Conservation (phyloP, 2,113 vertebrate genomes). For the Morone chrysops region DNA sequence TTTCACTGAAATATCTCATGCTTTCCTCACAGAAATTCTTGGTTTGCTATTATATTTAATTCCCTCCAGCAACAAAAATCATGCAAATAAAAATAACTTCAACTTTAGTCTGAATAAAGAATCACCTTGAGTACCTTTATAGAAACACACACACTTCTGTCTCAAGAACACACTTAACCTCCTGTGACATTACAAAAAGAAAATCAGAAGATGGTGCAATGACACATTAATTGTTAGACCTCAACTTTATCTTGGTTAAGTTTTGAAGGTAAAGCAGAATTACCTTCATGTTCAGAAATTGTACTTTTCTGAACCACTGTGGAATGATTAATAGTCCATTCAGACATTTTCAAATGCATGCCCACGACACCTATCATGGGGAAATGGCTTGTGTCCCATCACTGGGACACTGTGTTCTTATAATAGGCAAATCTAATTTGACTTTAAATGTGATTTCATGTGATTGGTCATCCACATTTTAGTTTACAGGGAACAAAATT, state of each 20-base stretch:
- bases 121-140: background rate
- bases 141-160: background rate
- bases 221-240: conserved; percentile 3
- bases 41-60: background rate
- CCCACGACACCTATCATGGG: conserved; percentile 12
- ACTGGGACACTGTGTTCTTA: conserved; percentile 14
- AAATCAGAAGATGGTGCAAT: background rate
- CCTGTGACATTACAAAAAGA: conserved; percentile 9
- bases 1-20: background rate
- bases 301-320: conserved; percentile 22
- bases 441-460: conserved; percentile 38
- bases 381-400: conserved; percentile 27
- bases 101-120: conserved; percentile 18
- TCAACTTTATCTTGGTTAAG: background rate
- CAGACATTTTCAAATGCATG: conserved; percentile 26
- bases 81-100: conserved; percentile 11
- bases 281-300: conserved; percentile 11
- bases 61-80: background rate
- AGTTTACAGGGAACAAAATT: conserved; percentile 30
- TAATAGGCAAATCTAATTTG: conserved; percentile 34
- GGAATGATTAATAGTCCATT: conserved; percentile 43
- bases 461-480: background rate
- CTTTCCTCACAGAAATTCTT: background rate
- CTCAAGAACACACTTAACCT: conserved; percentile 27
- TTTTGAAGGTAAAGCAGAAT: conserved; percentile 13